Evolutionary conservation across 2,113 vertebrate genomes (phyloP).

Genomic region (Herpailurus yagouaroundi): DNA sequence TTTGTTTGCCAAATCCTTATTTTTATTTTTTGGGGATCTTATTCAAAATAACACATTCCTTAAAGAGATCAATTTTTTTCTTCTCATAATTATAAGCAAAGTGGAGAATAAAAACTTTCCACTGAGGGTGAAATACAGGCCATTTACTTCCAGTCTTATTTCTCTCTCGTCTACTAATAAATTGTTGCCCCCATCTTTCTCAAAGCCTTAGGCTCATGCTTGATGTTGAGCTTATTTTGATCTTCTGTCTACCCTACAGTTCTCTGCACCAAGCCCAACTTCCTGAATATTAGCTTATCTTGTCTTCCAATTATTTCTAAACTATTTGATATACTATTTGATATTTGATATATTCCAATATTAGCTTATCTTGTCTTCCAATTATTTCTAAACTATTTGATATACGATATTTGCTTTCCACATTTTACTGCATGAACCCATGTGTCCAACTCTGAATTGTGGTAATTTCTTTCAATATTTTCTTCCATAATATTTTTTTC

Average conservation of each 20-base stretch:
- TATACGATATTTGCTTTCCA: background rate
- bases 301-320: background rate
- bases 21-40: background rate
- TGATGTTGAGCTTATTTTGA: background rate
- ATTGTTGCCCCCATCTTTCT: background rate
- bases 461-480: background rate
- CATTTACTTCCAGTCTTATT: background rate
- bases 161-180: background rate
- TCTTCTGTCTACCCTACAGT: background rate
- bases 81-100: background rate
- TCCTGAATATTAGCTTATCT: background rate
- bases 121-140: background rate
- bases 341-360: background rate
- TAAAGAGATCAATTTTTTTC: background rate
- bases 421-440: background rate
- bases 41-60: background rate
- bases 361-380: background rate
- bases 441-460: background rate
- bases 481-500: background rate
- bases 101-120: background rate
- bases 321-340: background rate
- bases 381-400: background rate
- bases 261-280: background rate
- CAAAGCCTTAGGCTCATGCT: background rate
- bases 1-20: background rate